Percentiles rank a stretch among this genome's conserved stretches.
Conservation (phyloP, 2,113 vertebrate genomes). For the Malurus cyaneus region DNA sequence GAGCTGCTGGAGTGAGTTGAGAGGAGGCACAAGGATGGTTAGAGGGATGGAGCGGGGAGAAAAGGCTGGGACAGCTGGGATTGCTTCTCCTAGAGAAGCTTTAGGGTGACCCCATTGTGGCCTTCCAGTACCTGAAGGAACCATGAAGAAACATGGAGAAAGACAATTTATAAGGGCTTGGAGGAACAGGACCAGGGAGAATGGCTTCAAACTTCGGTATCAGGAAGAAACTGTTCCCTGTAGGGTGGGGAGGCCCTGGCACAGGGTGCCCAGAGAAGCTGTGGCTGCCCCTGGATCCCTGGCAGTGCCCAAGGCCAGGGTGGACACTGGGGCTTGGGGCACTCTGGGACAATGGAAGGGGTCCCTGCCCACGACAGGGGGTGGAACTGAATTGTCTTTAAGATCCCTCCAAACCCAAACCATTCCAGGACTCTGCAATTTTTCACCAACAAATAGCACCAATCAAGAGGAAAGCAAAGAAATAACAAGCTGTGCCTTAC, state of each 20-base stretch:
- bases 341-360: accelerated
- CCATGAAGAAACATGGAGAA: too few relatives aligned
- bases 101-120: too few relatives aligned
- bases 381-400: neutral
- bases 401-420: neutral
- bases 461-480: neutral
- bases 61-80: neutral
- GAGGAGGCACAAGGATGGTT: neutral
- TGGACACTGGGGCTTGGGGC: accelerated
- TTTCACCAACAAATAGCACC: neutral
- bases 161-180: too few relatives aligned
- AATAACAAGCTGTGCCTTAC: neutral
- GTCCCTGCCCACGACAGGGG: neutral
- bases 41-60: neutral
- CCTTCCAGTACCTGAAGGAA: too few relatives aligned
- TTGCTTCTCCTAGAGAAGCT: neutral
- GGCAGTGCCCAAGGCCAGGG: neutral
- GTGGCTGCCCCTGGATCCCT: neutral
- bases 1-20: neutral
- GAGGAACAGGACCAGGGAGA: too few relatives aligned
- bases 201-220: too few relatives aligned
- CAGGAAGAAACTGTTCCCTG: too few relatives aligned
- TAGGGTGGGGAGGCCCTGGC: too few relatives aligned
- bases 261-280: too few relatives aligned
- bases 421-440: neutral